Percentiles rank a stretch among this genome's conserved stretches.
Evolutionary conservation across 92 coral and sea anemone species (phyloP).

Genomic region (Umimayanthus kanabou): DNA sequence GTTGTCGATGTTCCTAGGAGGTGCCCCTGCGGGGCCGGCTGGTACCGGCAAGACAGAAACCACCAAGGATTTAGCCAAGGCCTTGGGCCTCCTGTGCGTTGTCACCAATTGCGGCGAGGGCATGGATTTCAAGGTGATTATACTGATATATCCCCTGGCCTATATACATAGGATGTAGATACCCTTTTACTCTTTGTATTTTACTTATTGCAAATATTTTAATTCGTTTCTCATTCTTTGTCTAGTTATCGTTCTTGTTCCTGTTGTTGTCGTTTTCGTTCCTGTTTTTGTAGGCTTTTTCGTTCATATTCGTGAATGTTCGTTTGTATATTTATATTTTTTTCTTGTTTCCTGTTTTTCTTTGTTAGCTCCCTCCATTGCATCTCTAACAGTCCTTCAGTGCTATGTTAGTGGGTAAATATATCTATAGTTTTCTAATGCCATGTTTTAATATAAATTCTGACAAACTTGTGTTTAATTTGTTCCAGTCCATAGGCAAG

Average conservation of each 20-base stretch:
- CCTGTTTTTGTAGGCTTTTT: neutral
- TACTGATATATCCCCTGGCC: neutral
- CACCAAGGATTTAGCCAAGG: slow-evolving; percentile 95
- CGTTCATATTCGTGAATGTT: neutral
- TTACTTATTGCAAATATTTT: neutral
- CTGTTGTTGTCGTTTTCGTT: neutral
- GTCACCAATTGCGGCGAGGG: slow-evolving; percentile 99
- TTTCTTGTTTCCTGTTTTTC: neutral
- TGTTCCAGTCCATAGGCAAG: slow-evolving; percentile 91
- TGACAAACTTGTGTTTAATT: neutral
- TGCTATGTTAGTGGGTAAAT: too few relatives aligned
- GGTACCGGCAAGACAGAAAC: slow-evolving; percentile 99
- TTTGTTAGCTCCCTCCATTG: neutral
- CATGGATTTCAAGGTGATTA: slow-evolving; percentile 93
- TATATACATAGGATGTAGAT: neutral
- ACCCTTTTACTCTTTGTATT: neutral
- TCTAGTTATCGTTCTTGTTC: neutral
- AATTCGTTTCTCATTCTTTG: neutral
- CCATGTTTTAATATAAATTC: too few relatives aligned
- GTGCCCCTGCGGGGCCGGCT: slow-evolving; percentile 99
- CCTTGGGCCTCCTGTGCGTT: slow-evolving; percentile 93
- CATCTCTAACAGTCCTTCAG: neutral
- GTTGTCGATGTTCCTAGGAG: slow-evolving; percentile 95
- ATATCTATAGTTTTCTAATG: neutral
- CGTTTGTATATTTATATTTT: too few relatives aligned